Conservation (phyloP, 2,888 invertebrate genomes). For the Rhingia campestris region DNA sequence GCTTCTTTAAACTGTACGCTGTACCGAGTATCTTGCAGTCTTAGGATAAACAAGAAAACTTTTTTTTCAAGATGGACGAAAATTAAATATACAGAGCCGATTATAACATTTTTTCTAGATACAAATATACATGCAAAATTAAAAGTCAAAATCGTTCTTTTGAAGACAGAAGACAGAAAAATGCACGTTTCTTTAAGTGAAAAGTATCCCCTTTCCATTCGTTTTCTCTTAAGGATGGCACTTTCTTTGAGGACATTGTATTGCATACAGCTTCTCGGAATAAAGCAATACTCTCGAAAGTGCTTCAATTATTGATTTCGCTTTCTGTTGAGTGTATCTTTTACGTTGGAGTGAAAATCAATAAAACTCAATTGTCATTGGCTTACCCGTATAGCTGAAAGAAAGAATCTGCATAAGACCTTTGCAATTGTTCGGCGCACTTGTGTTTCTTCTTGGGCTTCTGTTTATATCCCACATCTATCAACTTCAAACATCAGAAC, state of each 20-base stretch:
- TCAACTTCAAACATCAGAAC: constrained; percentile 14
- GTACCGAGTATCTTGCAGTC: no score
- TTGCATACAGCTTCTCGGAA: constrained; percentile 34
- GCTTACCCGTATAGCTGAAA: constrained; percentile 5
- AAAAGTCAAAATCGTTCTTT: not conserved
- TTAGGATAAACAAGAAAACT: no score
- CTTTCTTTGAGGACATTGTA: constrained; percentile 50
- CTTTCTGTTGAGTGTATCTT: constrained; percentile 45
- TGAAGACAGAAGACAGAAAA: not conserved
- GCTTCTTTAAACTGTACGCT: no score
- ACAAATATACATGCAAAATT: no score
- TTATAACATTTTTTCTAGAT: no score
- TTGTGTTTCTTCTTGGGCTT: constrained; percentile 15
- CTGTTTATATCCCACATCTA: constrained; percentile 25
- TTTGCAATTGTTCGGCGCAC: constrained; percentile 23
- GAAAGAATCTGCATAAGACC: constrained; percentile 41
- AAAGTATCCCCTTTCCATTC: constrained; percentile 44
- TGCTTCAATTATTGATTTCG: constrained; percentile 48
- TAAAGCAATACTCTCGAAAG: constrained; percentile 41
- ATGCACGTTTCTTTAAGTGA: not conserved
- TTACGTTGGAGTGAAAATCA: constrained; percentile 52
- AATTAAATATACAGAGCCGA: no score
- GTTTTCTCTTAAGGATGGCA: constrained; percentile 38
- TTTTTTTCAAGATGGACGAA: no score
- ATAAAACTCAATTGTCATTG: constrained; percentile 49